These are phyloP conservation scores for Zaprionus gabonicus DNA, from an alignment of 1,140 invertebrate species.

Conservation along the genomic window DNA sequence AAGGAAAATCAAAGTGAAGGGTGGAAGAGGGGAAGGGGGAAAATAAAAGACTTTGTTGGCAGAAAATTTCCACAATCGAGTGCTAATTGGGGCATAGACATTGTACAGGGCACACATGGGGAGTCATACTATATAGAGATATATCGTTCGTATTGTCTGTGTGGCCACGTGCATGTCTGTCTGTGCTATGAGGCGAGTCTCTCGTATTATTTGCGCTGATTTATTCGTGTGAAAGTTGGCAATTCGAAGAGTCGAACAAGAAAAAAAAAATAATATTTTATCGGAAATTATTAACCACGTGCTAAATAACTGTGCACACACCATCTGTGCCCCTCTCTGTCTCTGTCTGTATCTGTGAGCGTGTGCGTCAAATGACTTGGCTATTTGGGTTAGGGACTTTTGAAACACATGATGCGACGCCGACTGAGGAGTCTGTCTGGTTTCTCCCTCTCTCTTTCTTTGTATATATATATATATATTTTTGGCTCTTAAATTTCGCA, in stretches of 20 bases:
- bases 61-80: constrained; percentile 75
- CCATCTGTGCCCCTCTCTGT: constrained; percentile 9
- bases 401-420: constrained; percentile 64
- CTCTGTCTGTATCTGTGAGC: not conserved
- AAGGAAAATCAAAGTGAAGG: constrained; percentile 3
- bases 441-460: constrained; percentile 40
- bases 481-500: constrained; percentile 32
- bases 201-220: constrained; percentile 2
- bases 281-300: constrained; percentile 72
- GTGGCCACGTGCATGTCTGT: constrained; percentile 25
- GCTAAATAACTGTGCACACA: constrained; percentile 65
- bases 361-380: constrained; percentile 57
- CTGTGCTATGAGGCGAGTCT: constrained; percentile 5
- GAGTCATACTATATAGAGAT: constrained; percentile 16
- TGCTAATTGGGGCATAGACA: constrained; percentile 66
- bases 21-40: not conserved
- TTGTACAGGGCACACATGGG: not conserved
- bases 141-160: constrained; percentile 8
- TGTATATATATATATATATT: constrained; percentile 3
- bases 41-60: constrained; percentile 57
- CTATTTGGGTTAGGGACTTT: constrained; percentile 71
- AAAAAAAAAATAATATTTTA: constrained; percentile 42
- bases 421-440: constrained; percentile 35
- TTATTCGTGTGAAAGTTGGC: constrained; percentile 43
- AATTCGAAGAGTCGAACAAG: constrained; percentile 4